Evolutionary conservation across 2,888 invertebrate species (phyloP), one percentile per base, ranked within the genome.

Genomic region (Cephus nigrinus): DNA sequence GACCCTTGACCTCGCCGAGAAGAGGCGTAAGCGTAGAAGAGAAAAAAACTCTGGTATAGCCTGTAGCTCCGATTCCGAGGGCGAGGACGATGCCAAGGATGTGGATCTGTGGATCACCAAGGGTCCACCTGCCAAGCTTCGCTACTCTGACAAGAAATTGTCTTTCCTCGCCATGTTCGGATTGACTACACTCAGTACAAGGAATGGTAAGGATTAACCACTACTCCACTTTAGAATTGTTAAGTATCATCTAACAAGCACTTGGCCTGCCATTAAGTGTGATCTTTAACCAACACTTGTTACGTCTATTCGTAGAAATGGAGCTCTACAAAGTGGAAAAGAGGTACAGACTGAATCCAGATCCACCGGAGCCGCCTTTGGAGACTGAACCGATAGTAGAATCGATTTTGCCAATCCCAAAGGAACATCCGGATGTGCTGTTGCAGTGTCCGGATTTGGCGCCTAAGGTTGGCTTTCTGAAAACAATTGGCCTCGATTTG

Each of bases 141-240:
- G 93, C 82, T 90, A 92, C 77, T 91, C 92, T 23, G 91, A 93
- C 40, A 92, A 92, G 74, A 94, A 96, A 88, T 88, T 93, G 30
- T 92, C 93, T 30, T 95, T 95, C 88, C 92, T 96, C 76, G 93
- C 94, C 35, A 92, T 93, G 83, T 94, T 95, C 81, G 94, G 93
- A 75, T 90, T 96, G 79, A 94, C 94, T 11, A 94, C 95, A n/a
- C 92, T 93, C 77, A 92, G 92, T 75, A 92, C 90, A 81, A 94
- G 92, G 84, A 94, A 94, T 92, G 94, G 95, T 95, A 92, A 92
- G 92, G 55, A 55, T 9, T 23, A 9, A 23, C 23, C 55, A 23
- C 23, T 71, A 31, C 71, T 71, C 31, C 12, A 71, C 55, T 55
- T 5, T 55, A 55, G 55, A 55, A 55, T 55, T 23, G 55, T 23